Evolutionary conservation across 1,140 invertebrate species (phyloP), one percentile per base, ranked within the genome.

Genomic region (Pogonus chalceus): DNA sequence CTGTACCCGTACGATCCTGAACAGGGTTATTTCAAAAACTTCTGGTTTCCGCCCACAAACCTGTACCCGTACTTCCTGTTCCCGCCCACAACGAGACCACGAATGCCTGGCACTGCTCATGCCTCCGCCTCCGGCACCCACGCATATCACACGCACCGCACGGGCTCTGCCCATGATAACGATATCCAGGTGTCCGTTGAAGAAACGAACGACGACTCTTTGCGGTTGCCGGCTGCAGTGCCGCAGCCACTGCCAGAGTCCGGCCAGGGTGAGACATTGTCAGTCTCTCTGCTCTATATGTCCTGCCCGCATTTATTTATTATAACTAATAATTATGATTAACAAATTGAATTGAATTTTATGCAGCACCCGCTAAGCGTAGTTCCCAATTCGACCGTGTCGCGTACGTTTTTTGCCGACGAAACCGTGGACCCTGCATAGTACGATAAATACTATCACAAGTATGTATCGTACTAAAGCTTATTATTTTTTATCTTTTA

Each of bases 41-140:
- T 74, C 63, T 76, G 73, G 74, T 75, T 73, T 57, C 72, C 72
- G 59, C 69, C 73, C 56, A 74, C 74, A 63, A 77, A 72, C 69
- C 72, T 74, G 64, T 76, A 78, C 60, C 76, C 76, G 58, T 76
- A 75, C 69, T 77, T 76, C 71, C 68, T 78, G 54, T 76, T 75
- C 63, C 74, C 75, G 55, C 69, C 71, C 52, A 70, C 71, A 56
- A 66, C 59, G 39, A 62, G 57, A 39, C 62, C 71, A 62, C 69
- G 67, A 56, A 68, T 65, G 56, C 68, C 61, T 59, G 57, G 56
- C 58, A 64, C 57, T 57, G 62, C 58, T 69, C 69, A 73, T 69
- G 54, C 50, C 60, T 50, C 55, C 54, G 54, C 50, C 60, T 50
- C 55, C 54, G 60, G 57, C 60, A 63, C 60, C 60, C 53, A 20